Percentiles rank a stretch among this genome's conserved stretches.
Evolutionary conservation across 1,140 invertebrate species (phyloP).

Genomic region (Solen grandis): DNA sequence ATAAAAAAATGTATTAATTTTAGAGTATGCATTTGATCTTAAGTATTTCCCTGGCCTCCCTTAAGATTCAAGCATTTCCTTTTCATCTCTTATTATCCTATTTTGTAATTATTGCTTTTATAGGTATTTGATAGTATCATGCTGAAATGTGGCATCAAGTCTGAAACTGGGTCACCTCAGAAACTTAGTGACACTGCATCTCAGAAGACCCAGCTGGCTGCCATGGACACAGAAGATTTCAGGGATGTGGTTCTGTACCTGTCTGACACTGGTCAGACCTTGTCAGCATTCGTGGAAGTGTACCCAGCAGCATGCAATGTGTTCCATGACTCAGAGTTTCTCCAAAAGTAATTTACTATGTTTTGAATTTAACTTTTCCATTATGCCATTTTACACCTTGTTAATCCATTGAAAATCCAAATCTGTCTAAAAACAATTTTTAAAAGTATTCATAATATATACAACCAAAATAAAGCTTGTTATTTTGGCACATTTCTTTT

Average conservation of each 20-base stretch:
- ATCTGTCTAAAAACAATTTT: background rate
- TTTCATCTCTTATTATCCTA: too few species aligned
- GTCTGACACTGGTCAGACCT: constrained; percentile 86
- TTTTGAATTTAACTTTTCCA: background rate
- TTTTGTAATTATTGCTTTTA: constrained; percentile 17
- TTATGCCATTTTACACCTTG: background rate
- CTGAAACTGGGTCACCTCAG: constrained; percentile 63
- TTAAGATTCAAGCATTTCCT: too few species aligned
- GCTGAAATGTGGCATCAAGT: constrained; percentile 82
- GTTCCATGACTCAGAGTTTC: constrained; percentile 80
- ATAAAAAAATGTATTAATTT: too few species aligned
- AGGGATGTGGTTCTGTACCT: constrained; percentile 88
- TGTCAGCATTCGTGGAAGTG: constrained; percentile 85
- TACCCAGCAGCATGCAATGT: constrained; percentile 83
- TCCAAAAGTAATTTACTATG: constrained; percentile 58
- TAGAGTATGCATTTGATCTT: too few species aligned
- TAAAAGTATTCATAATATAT: background rate
- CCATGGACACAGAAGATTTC: constrained; percentile 79
- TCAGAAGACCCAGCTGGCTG: constrained; percentile 37
- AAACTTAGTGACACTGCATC: constrained; percentile 61
- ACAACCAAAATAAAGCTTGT: background rate
- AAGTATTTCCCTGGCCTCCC: too few species aligned
- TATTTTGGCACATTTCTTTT: background rate
- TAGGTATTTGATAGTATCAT: constrained; percentile 80
- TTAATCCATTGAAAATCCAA: background rate